Evolutionary conservation across 1,140 invertebrate species (phyloP).

Genomic region (Pentalonia nigronervosa): DNA sequence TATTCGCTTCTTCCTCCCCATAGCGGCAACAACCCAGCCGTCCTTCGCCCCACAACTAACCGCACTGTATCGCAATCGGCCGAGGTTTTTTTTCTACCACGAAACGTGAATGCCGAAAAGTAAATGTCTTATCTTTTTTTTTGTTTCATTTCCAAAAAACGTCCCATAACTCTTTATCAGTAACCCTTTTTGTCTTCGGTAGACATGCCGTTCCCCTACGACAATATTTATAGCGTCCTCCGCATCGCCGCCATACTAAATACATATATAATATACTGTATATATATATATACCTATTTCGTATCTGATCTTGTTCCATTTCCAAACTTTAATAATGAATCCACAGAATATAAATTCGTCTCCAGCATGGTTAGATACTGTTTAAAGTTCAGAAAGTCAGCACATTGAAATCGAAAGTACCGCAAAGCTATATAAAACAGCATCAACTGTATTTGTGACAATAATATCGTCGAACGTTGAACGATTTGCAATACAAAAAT

Average conservation of each 20-base stretch:
- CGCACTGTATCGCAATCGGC: too few relatives aligned
- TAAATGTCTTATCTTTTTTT: slow-evolving; percentile 51
- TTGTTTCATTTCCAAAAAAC: slow-evolving; percentile 39
- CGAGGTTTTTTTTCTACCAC: background rate
- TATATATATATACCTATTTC: background rate
- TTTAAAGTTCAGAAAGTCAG: slow-evolving; percentile 38
- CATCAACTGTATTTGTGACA: slow-evolving; percentile 3
- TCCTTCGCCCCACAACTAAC: background rate
- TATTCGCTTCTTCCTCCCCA: background rate
- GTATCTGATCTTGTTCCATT: slow-evolving; percentile 34
- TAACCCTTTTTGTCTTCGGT: slow-evolving; percentile 53
- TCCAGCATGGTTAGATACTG: background rate
- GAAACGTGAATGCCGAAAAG: slow-evolving; percentile 17
- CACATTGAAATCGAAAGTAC: background rate
- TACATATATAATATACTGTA: background rate
- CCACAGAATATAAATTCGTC: slow-evolving; percentile 42
- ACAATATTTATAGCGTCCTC: slow-evolving; percentile 44
- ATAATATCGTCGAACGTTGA: background rate
- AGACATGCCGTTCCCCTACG: background rate
- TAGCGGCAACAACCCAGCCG: background rate
- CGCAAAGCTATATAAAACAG: background rate
- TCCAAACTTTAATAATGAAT: slow-evolving; percentile 53
- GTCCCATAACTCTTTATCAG: slow-evolving; percentile 54
- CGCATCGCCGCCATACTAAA: background rate
- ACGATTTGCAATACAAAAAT: background rate